Evolutionary conservation across 2,113 vertebrate species (phyloP).

Genomic region (Pluvialis apricaria): DNA sequence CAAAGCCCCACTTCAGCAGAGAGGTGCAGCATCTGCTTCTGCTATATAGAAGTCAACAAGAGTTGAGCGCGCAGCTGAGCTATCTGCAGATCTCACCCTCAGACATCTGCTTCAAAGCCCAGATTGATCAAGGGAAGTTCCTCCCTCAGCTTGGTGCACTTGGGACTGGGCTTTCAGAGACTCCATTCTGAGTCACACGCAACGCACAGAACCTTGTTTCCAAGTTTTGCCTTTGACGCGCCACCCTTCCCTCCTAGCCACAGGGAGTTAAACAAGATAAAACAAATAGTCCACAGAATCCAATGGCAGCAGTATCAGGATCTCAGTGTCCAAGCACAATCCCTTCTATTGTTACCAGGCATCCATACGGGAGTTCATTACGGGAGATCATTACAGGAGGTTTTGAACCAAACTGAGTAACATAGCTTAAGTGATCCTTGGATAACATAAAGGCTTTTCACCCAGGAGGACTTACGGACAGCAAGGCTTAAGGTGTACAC

Average conservation of each 20-base stretch:
- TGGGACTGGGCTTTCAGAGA: background rate
- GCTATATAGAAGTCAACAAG: background rate
- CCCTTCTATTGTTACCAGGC: background rate
- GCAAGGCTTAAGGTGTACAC: background rate
- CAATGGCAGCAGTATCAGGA: too few relatives aligned
- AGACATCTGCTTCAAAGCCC: background rate
- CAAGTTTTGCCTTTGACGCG: background rate
- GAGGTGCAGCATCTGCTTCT: background rate
- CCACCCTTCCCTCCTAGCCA: background rate
- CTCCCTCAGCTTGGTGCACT: background rate
- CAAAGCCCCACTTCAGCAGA: background rate
- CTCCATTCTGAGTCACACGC: background rate
- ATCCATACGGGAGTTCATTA: background rate
- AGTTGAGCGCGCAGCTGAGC: background rate
- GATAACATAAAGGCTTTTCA: background rate
- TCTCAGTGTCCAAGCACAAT: background rate
- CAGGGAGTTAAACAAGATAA: background rate
- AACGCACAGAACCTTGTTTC: accelerated
- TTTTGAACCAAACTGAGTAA: background rate
- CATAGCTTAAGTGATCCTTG: background rate
- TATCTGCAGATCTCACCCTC: background rate
- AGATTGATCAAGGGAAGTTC: background rate
- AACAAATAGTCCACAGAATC: background rate
- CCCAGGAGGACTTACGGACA: accelerated
- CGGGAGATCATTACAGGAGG: background rate